These are phyloP conservation scores for Drosophila guanche DNA, from an alignment of 1,140 invertebrate species.

Conservation along the genomic window DNA sequence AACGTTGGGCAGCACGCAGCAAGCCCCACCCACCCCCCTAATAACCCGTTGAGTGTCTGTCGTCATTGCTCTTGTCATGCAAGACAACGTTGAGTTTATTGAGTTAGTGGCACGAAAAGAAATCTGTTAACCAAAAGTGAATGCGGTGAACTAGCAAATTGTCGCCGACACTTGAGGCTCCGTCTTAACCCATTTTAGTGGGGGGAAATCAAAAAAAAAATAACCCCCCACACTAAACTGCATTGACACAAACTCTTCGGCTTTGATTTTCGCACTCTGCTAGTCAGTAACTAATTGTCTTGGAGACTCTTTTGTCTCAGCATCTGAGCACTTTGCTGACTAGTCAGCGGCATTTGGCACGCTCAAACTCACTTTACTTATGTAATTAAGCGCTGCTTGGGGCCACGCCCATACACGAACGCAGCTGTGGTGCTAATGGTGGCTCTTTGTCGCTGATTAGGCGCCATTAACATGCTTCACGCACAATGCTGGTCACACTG, in stretches of 20 bases:
- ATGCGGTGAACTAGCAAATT: slow-evolving; percentile 52
- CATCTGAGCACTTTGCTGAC: slow-evolving; percentile 31
- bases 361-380: slow-evolving; percentile 15
- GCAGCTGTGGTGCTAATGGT: slow-evolving; percentile 4
- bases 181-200: slow-evolving; percentile 13
- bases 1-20: slow-evolving; percentile 18
- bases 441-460: slow-evolving; percentile 60
- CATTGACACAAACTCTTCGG: not conserved
- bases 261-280: too few species aligned
- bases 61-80: slow-evolving; percentile 65
- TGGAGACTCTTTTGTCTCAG: too few species aligned
- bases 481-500: slow-evolving; percentile 53
- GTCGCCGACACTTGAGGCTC: slow-evolving; percentile 15
- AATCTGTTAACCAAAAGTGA: slow-evolving; percentile 64
- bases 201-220: too few species aligned
- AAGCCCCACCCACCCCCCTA: slow-evolving; percentile 34
- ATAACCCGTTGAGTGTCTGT: slow-evolving; percentile 78
- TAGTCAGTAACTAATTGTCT: too few species aligned
- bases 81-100: slow-evolving; percentile 58
- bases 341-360: slow-evolving; percentile 43
- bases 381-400: slow-evolving; percentile 63
- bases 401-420: slow-evolving; percentile 47
- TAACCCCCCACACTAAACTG: not conserved
- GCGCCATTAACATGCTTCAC: slow-evolving; percentile 74
- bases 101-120: slow-evolving; percentile 68